A percentile compares a stretch with the other conserved stretches of the same genome.
Evolutionary conservation across 2,797 vertebrate species (phyloP).

Genomic region (Clarias platycephalus): DNA sequence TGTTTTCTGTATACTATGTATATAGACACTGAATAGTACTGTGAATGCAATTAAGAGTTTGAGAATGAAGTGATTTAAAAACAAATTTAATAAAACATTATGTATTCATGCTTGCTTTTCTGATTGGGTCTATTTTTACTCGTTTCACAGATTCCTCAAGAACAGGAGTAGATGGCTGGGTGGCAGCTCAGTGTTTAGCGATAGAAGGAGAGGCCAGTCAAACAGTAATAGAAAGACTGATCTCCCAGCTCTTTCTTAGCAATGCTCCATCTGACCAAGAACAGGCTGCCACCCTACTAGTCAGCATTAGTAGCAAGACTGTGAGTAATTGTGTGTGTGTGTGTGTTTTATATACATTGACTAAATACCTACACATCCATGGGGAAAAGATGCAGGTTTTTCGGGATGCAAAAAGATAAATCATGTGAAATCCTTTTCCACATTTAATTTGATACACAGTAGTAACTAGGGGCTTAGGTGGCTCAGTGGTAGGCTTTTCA

Average conservation of each 20-base stretch:
- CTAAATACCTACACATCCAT: not conserved
- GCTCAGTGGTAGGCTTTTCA: too few species aligned
- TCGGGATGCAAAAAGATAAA: not conserved
- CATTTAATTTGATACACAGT: not conserved
- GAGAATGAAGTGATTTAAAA: not conserved
- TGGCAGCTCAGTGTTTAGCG: conserved; percentile 75
- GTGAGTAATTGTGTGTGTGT: conserved; percentile 58
- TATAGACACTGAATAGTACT: not conserved
- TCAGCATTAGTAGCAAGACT: conserved; percentile 66
- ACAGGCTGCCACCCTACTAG: conserved; percentile 65
- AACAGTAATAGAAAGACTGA: conserved; percentile 69
- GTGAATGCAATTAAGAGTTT: not conserved
- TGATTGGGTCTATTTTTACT: not conserved
- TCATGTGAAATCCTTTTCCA: not conserved
- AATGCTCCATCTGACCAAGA: conserved; percentile 59
- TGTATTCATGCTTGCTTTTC: not conserved
- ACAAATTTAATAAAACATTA: not conserved
- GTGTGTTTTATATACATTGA: not conserved
- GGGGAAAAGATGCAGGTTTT: not conserved
- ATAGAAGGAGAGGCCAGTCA: conserved; percentile 66
- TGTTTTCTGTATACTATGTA: not conserved
- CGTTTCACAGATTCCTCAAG: conserved; percentile 58
- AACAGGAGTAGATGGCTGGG: conserved; percentile 71
- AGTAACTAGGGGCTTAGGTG: too few species aligned
- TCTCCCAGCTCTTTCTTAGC: conserved; percentile 69